Base-by-base conservation (phyloP, 2,888 invertebrate genomes). In the Habrosyne pyritoides region DNA sequence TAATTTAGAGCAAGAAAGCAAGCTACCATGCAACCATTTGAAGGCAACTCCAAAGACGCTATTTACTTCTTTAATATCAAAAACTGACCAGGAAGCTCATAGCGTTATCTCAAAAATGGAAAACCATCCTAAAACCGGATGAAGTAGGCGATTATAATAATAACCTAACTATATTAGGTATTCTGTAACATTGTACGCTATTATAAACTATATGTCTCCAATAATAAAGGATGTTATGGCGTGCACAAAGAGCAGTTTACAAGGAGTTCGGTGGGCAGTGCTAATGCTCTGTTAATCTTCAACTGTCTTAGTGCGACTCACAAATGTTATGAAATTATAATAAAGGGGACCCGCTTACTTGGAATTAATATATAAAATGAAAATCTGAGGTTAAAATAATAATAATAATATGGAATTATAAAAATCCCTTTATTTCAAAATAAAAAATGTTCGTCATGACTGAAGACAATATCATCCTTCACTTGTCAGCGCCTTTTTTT, bases 271-370 rank as follows among this genome's bases (percentile, higher is more conserved):
- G 1, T 26, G 28, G 26, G 26, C 49, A 26, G 26, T 49, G 18
- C 26, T 49, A 49, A 49, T 49, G 49, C 26, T 18, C 18, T 49
- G 49, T 26, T 49, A 49, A 49, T 49, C 49, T 49, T 49, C 49
- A 49, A 49, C 24, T 8, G 24, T 49, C 49, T 49, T 49, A 22
- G 14, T 24, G n/a, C 28, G 10, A 28, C 49, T 33, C 22, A 49
- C 26, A 49, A 49, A 49, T 49, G 26, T 14, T 26, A 26, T 33
- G n/a, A 33, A 49, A 49, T 49, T 49, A 49, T 49, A 49, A 49
- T 49, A 24, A 49, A 10, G 49, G 24, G 14, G n/a, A 49, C 33
- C 33, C 33, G 12, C 12, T n/a, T 5, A 2, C 12, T 6, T 33
- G 33, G 5, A 33, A n/a, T 33, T 33, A n/a, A 33, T n/a, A n/a